phyloP scores from a whole-genome alignment of 2,797 vertebrate species.

The Lepidocolaptes lacrymiger region DNA sequence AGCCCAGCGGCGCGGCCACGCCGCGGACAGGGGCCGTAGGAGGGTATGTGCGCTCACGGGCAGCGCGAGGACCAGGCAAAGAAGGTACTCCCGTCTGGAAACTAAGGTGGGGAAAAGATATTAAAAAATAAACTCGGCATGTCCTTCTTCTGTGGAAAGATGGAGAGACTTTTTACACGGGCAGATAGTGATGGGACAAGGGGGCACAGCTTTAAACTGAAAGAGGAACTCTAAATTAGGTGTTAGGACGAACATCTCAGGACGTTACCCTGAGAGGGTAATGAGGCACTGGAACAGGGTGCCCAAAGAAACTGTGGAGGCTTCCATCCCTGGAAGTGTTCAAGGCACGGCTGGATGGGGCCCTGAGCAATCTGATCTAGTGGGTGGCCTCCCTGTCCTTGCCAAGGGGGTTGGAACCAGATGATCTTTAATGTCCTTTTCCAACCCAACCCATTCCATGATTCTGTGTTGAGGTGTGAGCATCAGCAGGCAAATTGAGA shows the following conservation, averaged over 20 bases:
- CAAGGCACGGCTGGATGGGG: neutral
- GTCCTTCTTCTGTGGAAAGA: neutral
- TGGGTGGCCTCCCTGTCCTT: neutral
- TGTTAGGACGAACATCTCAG: neutral
- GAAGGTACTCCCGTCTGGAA: neutral
- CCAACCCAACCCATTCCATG: neutral
- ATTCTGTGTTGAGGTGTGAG: neutral
- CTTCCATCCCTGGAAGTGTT: neutral
- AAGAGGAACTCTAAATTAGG: neutral
- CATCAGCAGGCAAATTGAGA: neutral
- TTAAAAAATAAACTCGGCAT: neutral
- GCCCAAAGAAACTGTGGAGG: neutral
- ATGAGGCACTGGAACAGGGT: neutral
- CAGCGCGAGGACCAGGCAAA: neutral
- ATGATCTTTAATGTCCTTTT: neutral
- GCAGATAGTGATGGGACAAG: neutral
- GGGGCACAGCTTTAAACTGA: neutral
- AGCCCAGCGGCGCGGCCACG: neutral
- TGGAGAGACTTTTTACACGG: neutral
- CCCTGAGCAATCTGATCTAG: neutral
- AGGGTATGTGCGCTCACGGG: rapidly evolving
- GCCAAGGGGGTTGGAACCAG: rapidly evolving
- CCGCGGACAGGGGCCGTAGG: neutral
- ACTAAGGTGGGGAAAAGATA: neutral
- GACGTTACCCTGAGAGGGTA: neutral